Evolutionary conservation across 2,888 invertebrate genomes (phyloP).

Genomic region (Leptothorax acervorum): DNA sequence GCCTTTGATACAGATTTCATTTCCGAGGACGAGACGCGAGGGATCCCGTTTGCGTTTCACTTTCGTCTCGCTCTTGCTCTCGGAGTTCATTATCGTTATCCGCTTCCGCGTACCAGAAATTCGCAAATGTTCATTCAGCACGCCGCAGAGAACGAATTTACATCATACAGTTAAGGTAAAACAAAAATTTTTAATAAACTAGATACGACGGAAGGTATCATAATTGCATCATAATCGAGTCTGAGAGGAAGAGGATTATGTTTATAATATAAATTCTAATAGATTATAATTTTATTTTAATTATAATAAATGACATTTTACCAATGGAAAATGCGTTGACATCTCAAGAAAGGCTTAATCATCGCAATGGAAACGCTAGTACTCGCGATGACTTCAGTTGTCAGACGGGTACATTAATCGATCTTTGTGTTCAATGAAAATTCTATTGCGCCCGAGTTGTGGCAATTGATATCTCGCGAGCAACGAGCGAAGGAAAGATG

Average conservation of each 20-base stretch:
- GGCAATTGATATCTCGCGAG: slow-evolving; percentile 28
- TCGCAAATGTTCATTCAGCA: slow-evolving; percentile 1
- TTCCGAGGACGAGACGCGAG: slow-evolving; percentile 32
- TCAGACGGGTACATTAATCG: not conserved
- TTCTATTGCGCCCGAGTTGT: slow-evolving; percentile 31
- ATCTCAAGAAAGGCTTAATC: not conserved
- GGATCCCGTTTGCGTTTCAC: slow-evolving; percentile 40
- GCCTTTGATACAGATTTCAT: slow-evolving; percentile 48
- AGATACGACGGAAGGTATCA: not conserved
- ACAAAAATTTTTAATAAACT: not conserved
- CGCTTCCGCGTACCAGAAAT: slow-evolving; percentile 27
- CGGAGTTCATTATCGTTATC: slow-evolving; percentile 40
- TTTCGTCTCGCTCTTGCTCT: slow-evolving; percentile 27
- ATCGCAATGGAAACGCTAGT: not conserved
- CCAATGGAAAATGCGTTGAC: not conserved
- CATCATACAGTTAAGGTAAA: not conserved
- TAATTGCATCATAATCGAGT: not conserved
- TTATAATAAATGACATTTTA: not conserved
- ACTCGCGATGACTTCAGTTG: slow-evolving; percentile 18
- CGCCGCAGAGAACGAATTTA: not conserved
- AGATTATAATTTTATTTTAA: not conserved
- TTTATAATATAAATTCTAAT: not conserved
- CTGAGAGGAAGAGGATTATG: not conserved
- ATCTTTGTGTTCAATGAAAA: slow-evolving; percentile 40
- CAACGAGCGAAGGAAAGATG: not conserved